Evolutionary conservation across 2,113 vertebrate genomes (phyloP), one percentile per base, ranked within the genome.

Genomic region (Ramphastos sulfuratus): DNA sequence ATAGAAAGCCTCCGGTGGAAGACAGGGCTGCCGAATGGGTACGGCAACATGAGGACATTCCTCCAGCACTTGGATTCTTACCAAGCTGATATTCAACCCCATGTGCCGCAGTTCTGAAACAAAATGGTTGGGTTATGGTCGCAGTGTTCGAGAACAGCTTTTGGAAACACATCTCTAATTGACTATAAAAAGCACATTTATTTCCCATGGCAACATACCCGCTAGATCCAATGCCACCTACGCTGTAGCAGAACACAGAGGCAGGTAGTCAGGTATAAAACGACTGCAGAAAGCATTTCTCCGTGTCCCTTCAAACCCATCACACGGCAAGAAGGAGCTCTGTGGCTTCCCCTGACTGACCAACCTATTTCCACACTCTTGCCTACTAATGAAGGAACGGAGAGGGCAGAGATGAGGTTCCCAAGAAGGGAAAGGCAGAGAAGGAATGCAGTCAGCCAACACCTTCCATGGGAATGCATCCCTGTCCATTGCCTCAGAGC

Each of bases 1-100:
- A 98, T 95, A 97, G 87, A 90, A 85, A 66, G 64, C 75, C 89
- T 94, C 92, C 82, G 85, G 50, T 90, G 83, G 71, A 95, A 93
- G 93, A 87, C 46, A 74, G 63, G 85, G 86, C 50, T 85, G 70
- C 52, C 6, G 3, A 70, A 94, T 65, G 91, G 87, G 92, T 83
- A 93, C 27, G 67, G 96, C 88, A 95, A 94, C 90, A 95, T 52
- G 63, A 95, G 91, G 92, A 93, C 93, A 94, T 92, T 95, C 78
- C 66, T 89, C 65, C 33, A 83, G 71, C 88, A 66, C 78, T 91
- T 76, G 48, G 67, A 73, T 87, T 82, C 81, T 54, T 35, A 73
- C 42, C 10, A 1, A 90, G 74, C 18, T 82, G 91, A 94, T 88
- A 95, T 42, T 88, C 76, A 93, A 44, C 9, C 61, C 89, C 0